phyloP scores from a whole-genome alignment of 2,797 vertebrate genomes.

The Sphenopsis melanotis region DNA sequence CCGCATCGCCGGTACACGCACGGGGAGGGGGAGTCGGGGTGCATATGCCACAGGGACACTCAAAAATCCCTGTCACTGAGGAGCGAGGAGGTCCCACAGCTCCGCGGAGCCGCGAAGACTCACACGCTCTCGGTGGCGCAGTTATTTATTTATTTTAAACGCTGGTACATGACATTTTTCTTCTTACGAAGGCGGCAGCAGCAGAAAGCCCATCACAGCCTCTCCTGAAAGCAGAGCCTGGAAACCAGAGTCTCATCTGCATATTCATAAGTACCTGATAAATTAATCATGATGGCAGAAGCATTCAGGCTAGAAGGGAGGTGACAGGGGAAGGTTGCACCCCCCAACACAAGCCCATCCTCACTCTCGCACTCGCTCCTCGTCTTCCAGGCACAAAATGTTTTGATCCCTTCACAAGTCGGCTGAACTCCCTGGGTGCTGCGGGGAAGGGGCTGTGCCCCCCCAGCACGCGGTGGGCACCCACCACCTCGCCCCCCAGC shows the following conservation, averaged over 20 bases:
- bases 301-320: conserved; percentile 61
- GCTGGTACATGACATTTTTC: conserved; percentile 50
- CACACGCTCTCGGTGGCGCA: neutral
- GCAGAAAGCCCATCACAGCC: conserved; percentile 33
- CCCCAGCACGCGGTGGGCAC: rapidly evolving
- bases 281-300: conserved; percentile 75
- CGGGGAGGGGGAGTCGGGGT: neutral
- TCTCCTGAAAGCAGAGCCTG: conserved; percentile 51
- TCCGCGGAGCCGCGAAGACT: neutral
- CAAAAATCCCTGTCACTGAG: neutral
- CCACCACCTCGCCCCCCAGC: neutral
- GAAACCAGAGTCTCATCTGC: conserved; percentile 67
- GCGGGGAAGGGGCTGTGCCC: neutral
- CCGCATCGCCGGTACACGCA: neutral
- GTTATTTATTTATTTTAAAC: conserved; percentile 44
- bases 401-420: neutral
- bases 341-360: neutral
- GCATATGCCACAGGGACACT: neutral
- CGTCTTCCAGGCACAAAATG: conserved; percentile 4
- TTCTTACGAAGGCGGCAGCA: conserved; percentile 17
- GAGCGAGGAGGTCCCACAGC: neutral
- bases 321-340: conserved; percentile 52
- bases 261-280: conserved; percentile 75
- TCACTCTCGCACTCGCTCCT: neutral
- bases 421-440: neutral